phyloP scores from a whole-genome alignment of 2,113 vertebrate species.

The Crocuta crocuta region DNA sequence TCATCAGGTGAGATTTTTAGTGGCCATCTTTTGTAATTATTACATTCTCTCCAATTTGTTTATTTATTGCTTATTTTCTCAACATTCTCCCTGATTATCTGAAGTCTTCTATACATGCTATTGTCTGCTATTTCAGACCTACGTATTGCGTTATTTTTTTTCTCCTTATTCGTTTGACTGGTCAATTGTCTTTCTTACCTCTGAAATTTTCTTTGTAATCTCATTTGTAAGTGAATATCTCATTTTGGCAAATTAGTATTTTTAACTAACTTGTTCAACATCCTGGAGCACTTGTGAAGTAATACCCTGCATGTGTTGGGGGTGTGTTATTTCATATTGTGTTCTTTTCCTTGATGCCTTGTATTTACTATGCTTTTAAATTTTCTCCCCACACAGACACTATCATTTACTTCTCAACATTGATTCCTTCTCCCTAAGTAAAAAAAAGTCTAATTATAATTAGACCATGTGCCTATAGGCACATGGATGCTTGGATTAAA shows the following conservation, averaged over 20 bases:
- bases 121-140: background rate
- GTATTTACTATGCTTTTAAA: background rate
- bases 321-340: background rate
- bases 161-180: background rate
- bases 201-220: background rate
- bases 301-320: too few relatives aligned
- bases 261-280: background rate
- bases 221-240: background rate
- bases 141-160: background rate
- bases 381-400: background rate
- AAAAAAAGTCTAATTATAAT: background rate
- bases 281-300: background rate
- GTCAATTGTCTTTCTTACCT: conserved; percentile 14
- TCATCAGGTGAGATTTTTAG: background rate
- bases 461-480: too few relatives aligned
- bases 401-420: background rate
- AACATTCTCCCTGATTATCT: background rate
- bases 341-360: background rate
- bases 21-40: background rate
- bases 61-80: background rate
- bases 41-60: background rate
- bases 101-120: background rate
- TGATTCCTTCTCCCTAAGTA: background rate
- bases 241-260: conserved; percentile 6
- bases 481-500: background rate